Evolutionary conservation across 2,797 vertebrate genomes (phyloP).

Genomic region (Hyperoplus lanceolatus): DNA sequence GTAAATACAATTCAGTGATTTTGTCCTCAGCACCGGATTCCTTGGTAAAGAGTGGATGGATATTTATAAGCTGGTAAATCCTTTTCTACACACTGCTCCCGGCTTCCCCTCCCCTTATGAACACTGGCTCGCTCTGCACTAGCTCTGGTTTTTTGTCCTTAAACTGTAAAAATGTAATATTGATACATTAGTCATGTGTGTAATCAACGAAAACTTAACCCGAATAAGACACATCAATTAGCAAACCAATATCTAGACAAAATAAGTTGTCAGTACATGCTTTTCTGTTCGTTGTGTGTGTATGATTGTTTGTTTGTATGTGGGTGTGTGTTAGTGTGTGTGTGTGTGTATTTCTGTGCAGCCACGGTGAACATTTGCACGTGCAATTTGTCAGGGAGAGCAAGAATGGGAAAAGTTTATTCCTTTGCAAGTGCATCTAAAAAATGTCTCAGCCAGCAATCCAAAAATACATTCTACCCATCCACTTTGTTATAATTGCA

Average conservation of each 20-base stretch:
- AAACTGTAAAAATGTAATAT: neutral
- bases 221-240: no score
- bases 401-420: neutral
- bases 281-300: no score
- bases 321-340: slow-evolving; percentile 8
- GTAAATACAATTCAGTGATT: slow-evolving; percentile 16
- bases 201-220: no score
- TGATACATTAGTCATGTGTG: neutral
- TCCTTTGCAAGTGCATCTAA: slow-evolving; percentile 9
- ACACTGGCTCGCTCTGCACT: neutral
- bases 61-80: slow-evolving; percentile 17
- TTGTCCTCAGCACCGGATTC: slow-evolving; percentile 4
- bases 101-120: slow-evolving; percentile 1
- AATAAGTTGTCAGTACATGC: neutral
- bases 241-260: no score
- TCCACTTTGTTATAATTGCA: slow-evolving; percentile 31
- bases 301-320: neutral
- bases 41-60: slow-evolving; percentile 20
- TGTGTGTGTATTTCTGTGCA: neutral
- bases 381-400: slow-evolving; percentile 13
- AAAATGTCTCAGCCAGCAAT: slow-evolving; percentile 21
- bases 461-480: slow-evolving; percentile 21
- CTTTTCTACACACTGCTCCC: slow-evolving; percentile 18
- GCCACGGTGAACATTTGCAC: slow-evolving; percentile 1
- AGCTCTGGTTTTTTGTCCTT: neutral